phyloP scores from a whole-genome alignment of 2,888 invertebrate genomes.

The Napeogenes sylphis region DNA sequence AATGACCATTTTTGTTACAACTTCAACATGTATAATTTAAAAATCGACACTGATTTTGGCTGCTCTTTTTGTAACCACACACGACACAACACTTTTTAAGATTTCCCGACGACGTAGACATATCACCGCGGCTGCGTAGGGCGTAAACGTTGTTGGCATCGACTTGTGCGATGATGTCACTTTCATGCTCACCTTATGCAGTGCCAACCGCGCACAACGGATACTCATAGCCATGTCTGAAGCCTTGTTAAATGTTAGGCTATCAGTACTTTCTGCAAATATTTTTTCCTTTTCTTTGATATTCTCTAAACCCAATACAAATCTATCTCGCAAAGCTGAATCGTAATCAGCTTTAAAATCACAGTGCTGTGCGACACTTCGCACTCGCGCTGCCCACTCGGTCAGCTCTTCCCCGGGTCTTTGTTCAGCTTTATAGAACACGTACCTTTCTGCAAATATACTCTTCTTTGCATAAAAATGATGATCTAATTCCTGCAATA shows the following conservation, averaged over 20 bases:
- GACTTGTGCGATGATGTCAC: slow-evolving; percentile 1
- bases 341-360: slow-evolving; percentile 10
- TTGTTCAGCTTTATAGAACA: slow-evolving; percentile 30
- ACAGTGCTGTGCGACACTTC: slow-evolving; percentile 9
- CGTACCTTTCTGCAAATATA: slow-evolving; percentile 8
- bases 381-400: slow-evolving; percentile 27
- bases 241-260: slow-evolving; percentile 24
- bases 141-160: not conserved
- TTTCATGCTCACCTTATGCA: slow-evolving; percentile 2
- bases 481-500: no score
- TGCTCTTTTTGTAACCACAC: no score
- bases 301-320: slow-evolving; percentile 30
- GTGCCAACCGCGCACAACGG: slow-evolving; percentile 10
- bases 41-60: no score
- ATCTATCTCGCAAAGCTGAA: slow-evolving; percentile 25
- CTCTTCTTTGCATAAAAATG: no score
- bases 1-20: no score
- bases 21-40: no score
- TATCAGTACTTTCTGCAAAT: slow-evolving; percentile 20
- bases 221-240: slow-evolving; percentile 28
- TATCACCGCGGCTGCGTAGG: not conserved
- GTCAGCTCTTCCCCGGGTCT: slow-evolving; percentile 28
- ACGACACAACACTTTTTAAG: no score
- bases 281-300: slow-evolving; percentile 25
- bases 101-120: not conserved